A percentile compares a stretch with the other conserved stretches of the same genome.
These are phyloP conservation scores for Phocides pigmalion DNA, from an alignment of 1,140 invertebrate species.

Conservation along the genomic window DNA sequence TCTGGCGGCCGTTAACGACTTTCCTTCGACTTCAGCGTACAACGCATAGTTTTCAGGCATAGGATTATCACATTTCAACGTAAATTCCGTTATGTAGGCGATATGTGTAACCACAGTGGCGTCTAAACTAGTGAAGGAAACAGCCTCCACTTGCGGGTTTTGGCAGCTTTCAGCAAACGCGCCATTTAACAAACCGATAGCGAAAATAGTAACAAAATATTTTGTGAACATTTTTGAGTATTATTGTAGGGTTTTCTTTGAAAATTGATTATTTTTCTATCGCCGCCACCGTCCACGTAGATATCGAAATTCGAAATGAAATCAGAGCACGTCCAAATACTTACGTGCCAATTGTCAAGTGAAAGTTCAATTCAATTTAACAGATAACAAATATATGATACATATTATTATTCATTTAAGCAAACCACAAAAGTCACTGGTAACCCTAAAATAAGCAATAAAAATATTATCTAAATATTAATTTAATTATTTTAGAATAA, in stretches of 20 bases:
- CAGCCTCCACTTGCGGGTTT: conserved; percentile 87
- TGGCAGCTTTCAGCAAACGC: conserved; percentile 78
- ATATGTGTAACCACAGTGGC: conserved; percentile 94
- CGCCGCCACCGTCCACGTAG: conserved; percentile 32
- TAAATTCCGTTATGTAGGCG: conserved; percentile 91
- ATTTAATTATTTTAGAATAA: background rate
- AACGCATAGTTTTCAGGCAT: conserved; percentile 87
- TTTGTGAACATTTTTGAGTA: conserved; percentile 75
- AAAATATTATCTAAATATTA: background rate
- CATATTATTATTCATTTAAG: too few relatives aligned
- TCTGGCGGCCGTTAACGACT: conserved; percentile 90
- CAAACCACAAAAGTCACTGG: too few relatives aligned
- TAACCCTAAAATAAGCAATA: background rate
- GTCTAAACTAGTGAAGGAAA: conserved; percentile 94
- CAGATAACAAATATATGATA: background rate
- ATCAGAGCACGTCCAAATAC: conserved; percentile 15
- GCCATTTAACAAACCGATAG: conserved; percentile 49
- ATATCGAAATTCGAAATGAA: conserved; percentile 21
- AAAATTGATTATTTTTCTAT: conserved; percentile 27
- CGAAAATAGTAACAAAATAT: conserved; percentile 55
- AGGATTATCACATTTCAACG: conserved; percentile 87
- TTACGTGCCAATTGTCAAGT: background rate
- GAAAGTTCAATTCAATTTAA: background rate
- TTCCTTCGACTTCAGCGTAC: conserved; percentile 94
- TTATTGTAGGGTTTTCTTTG: conserved; percentile 46